Evolutionary conservation across 2,113 vertebrate species (phyloP).

Genomic region (Apodemus sylvaticus): DNA sequence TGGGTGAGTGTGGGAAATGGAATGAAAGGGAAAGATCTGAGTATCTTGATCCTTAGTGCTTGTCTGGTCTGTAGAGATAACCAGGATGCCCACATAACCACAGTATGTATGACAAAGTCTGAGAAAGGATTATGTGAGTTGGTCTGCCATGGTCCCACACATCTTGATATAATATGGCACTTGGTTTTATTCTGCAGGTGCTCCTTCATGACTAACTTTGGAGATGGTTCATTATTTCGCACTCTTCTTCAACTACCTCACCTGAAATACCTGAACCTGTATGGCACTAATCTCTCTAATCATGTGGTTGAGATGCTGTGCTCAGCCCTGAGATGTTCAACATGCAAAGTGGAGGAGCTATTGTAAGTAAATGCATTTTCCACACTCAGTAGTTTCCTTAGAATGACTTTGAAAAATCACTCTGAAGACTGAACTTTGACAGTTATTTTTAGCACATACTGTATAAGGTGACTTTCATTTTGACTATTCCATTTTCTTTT

Average conservation of each 20-base stretch:
- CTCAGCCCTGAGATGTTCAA: rapidly evolving
- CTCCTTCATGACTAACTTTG: neutral
- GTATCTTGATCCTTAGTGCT: no score
- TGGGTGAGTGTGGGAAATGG: neutral
- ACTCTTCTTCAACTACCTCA: neutral
- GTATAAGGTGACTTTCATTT: neutral
- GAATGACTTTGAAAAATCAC: neutral
- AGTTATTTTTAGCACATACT: neutral
- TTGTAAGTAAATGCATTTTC: conserved; percentile 2
- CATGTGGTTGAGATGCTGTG: rapidly evolving
- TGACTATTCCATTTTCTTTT: neutral
- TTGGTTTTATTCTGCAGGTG: neutral
- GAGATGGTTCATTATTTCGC: neutral
- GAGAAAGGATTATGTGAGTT: neutral
- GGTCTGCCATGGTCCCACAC: neutral
- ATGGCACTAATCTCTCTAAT: rapidly evolving
- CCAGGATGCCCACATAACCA: neutral
- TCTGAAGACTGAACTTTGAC: neutral
- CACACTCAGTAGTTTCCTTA: neutral
- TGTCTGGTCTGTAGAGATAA: neutral
- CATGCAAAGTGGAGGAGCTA: neutral
- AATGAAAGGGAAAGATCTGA: no score
- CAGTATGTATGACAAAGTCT: rapidly evolving
- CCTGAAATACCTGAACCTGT: conserved; percentile 23
- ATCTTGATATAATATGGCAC: rapidly evolving